These are phyloP conservation scores for Antheraea mylitta DNA, from an alignment of 1,140 invertebrate species.

Conservation along the genomic window DNA sequence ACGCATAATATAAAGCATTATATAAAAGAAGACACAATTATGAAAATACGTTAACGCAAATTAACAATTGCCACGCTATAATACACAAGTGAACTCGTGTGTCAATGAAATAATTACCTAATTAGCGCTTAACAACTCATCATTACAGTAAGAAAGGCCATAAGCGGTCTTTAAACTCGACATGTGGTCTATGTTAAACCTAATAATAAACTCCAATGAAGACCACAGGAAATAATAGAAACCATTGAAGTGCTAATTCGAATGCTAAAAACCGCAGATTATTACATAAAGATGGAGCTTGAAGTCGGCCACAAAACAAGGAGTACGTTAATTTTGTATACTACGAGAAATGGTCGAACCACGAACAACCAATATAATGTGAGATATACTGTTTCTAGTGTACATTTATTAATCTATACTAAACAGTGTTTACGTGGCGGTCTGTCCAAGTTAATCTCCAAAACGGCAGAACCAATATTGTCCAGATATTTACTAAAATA, in stretches of 20 bases:
- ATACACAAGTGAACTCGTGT: background rate
- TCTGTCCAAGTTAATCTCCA: too few species aligned
- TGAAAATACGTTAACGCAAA: background rate
- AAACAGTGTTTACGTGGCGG: too few species aligned
- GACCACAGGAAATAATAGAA: slow-evolving; percentile 52
- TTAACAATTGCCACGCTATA: background rate
- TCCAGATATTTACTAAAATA: too few species aligned
- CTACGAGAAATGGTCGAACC: slow-evolving; percentile 67
- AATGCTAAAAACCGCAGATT: slow-evolving; percentile 70
- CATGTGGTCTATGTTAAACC: slow-evolving; percentile 33
- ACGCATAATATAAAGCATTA: background rate
- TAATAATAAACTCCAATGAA: slow-evolving; percentile 60
- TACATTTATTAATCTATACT: too few species aligned
- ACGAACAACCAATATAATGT: background rate
- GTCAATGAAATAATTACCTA: slow-evolving; percentile 5
- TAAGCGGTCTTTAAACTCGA: slow-evolving; percentile 13
- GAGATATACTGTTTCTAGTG: background rate
- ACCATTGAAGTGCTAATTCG: slow-evolving; percentile 73
- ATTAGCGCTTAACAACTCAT: slow-evolving; percentile 1
- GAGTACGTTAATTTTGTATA: slow-evolving; percentile 64
- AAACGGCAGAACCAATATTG: too few species aligned
- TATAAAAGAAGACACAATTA: background rate
- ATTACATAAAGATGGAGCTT: slow-evolving; percentile 48
- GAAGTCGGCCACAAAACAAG: slow-evolving; percentile 55
- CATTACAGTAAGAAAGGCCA: background rate